Base-by-base conservation (phyloP, 2,797 vertebrate genomes). In the Florisuga fusca region DNA sequence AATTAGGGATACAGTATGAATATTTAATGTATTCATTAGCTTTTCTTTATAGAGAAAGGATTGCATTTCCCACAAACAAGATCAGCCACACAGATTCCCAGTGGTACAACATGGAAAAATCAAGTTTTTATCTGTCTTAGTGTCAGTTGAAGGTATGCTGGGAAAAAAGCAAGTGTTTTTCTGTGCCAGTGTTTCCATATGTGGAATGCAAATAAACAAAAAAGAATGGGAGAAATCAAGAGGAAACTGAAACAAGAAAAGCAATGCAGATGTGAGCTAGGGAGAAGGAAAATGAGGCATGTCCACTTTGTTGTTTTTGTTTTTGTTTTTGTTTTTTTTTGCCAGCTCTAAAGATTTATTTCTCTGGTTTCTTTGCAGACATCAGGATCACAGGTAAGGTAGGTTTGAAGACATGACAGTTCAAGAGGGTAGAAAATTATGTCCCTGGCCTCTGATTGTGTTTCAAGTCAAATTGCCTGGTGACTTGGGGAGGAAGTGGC, bases 21-120 rank as follows among this genome's bases (percentile, higher is more conserved):
- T 95, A 95, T 96, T 96, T 96, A 54, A 92, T 94, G 50, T 53
- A 89, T 94, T 95, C 84, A 91, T 95, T 93, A 94, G n/a, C 46
- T 87, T 92, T 59, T 58, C 58, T 86, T n/a, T 59, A 51, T 62
- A 72, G 23, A 64, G 29, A 77, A 92, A 87, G 22, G 36, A 33
- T 66, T 93, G 12, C 8, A 72, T 71, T 25, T 92, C 43, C 62
- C 82, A 61, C 51, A 86, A 85, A 87, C 45, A 74, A 90, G 91
- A 78, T 78, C 25, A 83, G 19, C 78, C 54, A 62, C 59, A 38
- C 54, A 86, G 59, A 86, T 78, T 89, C 29, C 26, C 53, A 77
- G 4, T 45, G 15, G 43, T 79, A 48, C 48, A 82, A 78, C 7
- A 75, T 55, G 51, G 76, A 78, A 93, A 79, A 83, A 80, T 75